Base-by-base conservation (phyloP, 1,140 invertebrate genomes). In the Drosophila kepulauana region DNA sequence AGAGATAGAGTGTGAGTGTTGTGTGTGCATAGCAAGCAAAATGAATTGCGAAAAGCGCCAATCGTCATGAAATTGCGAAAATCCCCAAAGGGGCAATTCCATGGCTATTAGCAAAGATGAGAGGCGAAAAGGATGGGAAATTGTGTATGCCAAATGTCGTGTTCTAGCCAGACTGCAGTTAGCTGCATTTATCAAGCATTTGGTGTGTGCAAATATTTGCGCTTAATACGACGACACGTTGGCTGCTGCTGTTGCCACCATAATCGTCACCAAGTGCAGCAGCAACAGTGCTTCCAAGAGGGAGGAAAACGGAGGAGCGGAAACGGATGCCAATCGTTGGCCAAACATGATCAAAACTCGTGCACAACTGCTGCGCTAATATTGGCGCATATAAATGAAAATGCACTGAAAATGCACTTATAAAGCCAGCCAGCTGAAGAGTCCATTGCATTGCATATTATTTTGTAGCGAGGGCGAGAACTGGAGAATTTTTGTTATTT, bases 351-450 rank as follows among this genome's bases (percentile, higher is more conserved):
- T 87, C 84, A 88, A 88, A 87, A 84, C 87, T 84, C 65, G 48
- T 49, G 58, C 62, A 43, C 68, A 69, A 66, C 65, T 63, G 68
- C 72, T 82, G 64, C 74, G 81, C 84, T 62, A 87, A 87, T 87
- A 87, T 87, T 87, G 82, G 84, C 84, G 85, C 84, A 87, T 87
- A 87, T 87, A 87, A 87, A 87, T 87, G 77, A 88, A 84, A 88
- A 68, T 74, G 71, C 71, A 74, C 43, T 69, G 71, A 68, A 68
- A 59, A 51, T 85, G 82, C 82, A 86, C 79, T 82, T 67, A 66
- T 61, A 69, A 48, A 61, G 59, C 65, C 56, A 45, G 59, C 35
- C 25, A 65, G 59, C 59, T 45, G 48, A 25, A 20, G 11, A 38
- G 25, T 38, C 35, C 16, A 41, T 46, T 38, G 58, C 51, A 45